Evolutionary conservation across 2,797 vertebrate genomes (phyloP).

Genomic region (Arctocebus calabarensis): DNA sequence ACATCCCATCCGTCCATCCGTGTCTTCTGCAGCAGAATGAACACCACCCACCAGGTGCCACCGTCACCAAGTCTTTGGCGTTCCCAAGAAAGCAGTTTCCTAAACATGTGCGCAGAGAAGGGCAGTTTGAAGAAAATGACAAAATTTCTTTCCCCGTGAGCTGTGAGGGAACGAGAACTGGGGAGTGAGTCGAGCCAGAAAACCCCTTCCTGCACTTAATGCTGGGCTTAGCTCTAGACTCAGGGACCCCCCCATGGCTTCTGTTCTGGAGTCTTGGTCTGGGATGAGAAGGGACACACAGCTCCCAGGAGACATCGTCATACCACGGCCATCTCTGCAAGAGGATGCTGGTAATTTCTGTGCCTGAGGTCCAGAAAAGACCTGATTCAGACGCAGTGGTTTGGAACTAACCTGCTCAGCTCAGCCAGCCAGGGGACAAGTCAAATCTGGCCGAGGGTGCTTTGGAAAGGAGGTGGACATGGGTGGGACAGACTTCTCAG

Average conservation of each 20-base stretch:
- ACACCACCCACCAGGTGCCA: no score
- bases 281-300: not conserved
- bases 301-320: slow-evolving; percentile 62
- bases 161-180: not conserved
- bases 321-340: slow-evolving; percentile 31
- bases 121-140: not conserved
- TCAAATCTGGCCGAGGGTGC: not conserved
- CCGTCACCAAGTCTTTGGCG: not conserved
- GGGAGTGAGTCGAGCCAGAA: not conserved
- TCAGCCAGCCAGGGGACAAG: not conserved
- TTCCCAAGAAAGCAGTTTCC: not conserved
- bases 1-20: accelerated
- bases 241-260: not conserved
- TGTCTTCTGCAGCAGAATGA: not conserved
- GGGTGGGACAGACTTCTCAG: slow-evolving; percentile 61
- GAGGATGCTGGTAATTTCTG: slow-evolving; percentile 55
- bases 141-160: not conserved
- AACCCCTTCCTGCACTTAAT: accelerated
- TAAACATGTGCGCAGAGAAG: accelerated
- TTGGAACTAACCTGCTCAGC: slow-evolving; percentile 78
- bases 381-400: not conserved
- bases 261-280: not conserved
- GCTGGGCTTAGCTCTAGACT: not conserved
- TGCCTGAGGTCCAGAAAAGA: slow-evolving; percentile 70
- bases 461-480: not conserved